phyloP scores from a whole-genome alignment of 1,140 invertebrate genomes.

The Nymphalis io region DNA sequence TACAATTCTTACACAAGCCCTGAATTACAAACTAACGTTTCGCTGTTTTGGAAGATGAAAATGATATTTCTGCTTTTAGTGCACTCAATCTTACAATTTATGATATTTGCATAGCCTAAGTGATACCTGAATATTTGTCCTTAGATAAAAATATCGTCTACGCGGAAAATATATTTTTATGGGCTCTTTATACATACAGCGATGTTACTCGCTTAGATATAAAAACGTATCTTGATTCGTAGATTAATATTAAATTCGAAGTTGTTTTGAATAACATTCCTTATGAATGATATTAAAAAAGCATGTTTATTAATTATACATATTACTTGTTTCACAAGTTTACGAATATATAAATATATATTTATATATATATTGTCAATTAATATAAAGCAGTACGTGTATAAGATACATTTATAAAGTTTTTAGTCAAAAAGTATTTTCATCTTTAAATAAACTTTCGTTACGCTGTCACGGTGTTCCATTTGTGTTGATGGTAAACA shows the following conservation, averaged over 20 bases:
- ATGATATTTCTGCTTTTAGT: conserved; percentile 9
- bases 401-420: too few species aligned
- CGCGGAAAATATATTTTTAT: conserved; percentile 55
- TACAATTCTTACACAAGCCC: too few species aligned
- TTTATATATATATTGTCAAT: too few species aligned
- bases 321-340: background rate
- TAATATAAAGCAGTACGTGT: too few species aligned
- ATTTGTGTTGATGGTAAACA: background rate
- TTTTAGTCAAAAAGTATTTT: too few species aligned
- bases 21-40: too few species aligned
- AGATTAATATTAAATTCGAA: background rate
- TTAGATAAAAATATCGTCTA: conserved; percentile 55
- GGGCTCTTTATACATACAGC: conserved; percentile 59
- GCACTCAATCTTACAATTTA: conserved; percentile 2
- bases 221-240: background rate
- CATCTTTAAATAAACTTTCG: background rate
- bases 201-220: background rate
- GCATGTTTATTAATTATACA: background rate
- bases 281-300: background rate
- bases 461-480: background rate
- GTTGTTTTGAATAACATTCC: conserved; percentile 3
- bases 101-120: conserved; percentile 66
- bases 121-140: conserved; percentile 67
- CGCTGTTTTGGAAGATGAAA: too few species aligned
- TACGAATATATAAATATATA: too few species aligned